These are phyloP conservation scores for Troides aeacus DNA, from an alignment of 2,888 invertebrate genomes.

Conservation along the genomic window DNA sequence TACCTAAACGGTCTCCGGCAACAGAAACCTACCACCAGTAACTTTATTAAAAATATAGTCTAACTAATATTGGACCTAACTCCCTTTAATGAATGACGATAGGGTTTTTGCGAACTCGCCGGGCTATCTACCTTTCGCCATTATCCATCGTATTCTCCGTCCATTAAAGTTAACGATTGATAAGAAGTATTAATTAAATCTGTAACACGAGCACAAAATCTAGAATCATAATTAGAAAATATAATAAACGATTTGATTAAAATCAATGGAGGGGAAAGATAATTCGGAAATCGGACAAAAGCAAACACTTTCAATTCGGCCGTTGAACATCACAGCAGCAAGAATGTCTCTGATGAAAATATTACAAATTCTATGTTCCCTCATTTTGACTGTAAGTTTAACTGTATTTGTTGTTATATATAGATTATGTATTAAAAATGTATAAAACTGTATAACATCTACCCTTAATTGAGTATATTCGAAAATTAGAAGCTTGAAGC, in stretches of 20 bases:
- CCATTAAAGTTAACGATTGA: background rate
- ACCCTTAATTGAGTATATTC: background rate
- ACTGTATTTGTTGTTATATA: background rate
- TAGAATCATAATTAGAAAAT: slow-evolving; percentile 1
- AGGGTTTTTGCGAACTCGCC: too few relatives aligned
- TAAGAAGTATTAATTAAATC: background rate
- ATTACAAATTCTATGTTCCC: slow-evolving; percentile 4
- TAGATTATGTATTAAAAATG: background rate
- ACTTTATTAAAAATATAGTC: too few relatives aligned
- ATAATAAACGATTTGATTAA: slow-evolving; percentile 21
- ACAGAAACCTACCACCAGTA: too few relatives aligned
- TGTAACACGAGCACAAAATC: background rate
- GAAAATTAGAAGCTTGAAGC: background rate
- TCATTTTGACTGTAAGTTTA: slow-evolving; percentile 16
- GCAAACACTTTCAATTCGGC: background rate
- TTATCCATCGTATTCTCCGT: too few relatives aligned
- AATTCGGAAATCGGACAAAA: background rate
- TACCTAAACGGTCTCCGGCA: too few relatives aligned
- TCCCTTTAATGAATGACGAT: too few relatives aligned
- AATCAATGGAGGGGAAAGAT: slow-evolving; percentile 10
- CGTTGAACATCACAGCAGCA: slow-evolving; percentile 7
- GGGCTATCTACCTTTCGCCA: too few relatives aligned
- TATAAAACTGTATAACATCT: background rate
- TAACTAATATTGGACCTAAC: too few relatives aligned
- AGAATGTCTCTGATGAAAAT: slow-evolving; percentile 9